These are phyloP conservation scores for Stercorarius parasiticus DNA, from an alignment of 2,113 vertebrate genomes.

Conservation along the genomic window DNA sequence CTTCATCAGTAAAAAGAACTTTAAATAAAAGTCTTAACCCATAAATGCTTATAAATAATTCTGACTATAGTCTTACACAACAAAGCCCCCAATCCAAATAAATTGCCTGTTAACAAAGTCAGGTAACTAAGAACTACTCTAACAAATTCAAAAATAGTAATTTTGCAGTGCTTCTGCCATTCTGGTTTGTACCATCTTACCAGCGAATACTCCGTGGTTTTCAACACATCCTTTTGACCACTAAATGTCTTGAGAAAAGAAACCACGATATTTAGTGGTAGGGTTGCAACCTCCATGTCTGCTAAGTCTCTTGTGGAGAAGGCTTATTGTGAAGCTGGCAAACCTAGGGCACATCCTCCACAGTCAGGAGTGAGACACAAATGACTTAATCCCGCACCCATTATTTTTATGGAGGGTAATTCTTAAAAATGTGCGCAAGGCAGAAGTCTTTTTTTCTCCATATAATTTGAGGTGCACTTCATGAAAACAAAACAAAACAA, in stretches of 20 bases:
- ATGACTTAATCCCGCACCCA: not conserved
- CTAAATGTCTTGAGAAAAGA: not conserved
- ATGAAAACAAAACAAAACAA: not conserved
- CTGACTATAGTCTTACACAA: not conserved
- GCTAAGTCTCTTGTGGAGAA: not conserved
- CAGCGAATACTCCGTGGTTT: not conserved
- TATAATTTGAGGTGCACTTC: not conserved
- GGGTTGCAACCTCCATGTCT: not conserved
- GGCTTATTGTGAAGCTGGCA: not conserved
- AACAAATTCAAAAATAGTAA: not conserved
- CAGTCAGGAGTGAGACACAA: not conserved
- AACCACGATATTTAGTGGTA: not conserved
- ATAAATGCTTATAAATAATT: not conserved
- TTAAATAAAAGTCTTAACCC: not conserved
- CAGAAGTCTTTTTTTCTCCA: accelerated
- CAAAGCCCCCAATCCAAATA: not conserved
- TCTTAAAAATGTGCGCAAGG: accelerated
- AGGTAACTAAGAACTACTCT: not conserved
- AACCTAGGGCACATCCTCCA: not conserved
- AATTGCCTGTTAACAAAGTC: not conserved
- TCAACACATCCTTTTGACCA: not conserved
- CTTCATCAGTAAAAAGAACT: not conserved
- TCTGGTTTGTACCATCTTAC: not conserved
- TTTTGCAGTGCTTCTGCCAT: not conserved
- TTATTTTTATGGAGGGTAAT: not conserved